phyloP scores from a whole-genome alignment of 2,113 vertebrate species.

The Dipodomys stephensi region DNA sequence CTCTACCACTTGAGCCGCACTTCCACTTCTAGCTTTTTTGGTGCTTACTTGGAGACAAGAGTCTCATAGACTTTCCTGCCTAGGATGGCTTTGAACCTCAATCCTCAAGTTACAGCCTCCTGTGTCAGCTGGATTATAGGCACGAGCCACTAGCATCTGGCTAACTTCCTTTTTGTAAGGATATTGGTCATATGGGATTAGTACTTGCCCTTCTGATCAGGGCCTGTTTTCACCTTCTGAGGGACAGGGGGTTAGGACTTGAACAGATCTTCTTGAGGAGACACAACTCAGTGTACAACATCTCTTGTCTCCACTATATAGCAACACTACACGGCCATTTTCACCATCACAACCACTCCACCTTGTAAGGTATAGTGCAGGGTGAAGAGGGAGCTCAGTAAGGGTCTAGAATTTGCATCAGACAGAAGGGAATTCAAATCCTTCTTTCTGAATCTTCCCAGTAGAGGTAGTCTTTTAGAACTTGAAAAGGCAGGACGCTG shows the following conservation, averaged over 20 bases:
- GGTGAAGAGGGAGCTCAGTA: too few species aligned
- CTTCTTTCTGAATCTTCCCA: background rate
- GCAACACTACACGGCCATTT: background rate
- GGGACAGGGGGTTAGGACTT: background rate
- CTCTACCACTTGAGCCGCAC: too few species aligned
- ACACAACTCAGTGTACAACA: background rate
- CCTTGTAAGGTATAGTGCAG: background rate
- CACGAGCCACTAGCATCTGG: too few species aligned
- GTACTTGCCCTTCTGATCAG: background rate
- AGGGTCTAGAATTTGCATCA: background rate
- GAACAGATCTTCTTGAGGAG: background rate
- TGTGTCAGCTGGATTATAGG: too few species aligned
- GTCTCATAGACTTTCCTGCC: too few species aligned
- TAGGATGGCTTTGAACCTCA: too few species aligned
- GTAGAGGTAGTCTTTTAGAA: too few species aligned
- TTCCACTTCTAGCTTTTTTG: too few species aligned
- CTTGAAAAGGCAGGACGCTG: too few species aligned
- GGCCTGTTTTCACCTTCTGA: background rate
- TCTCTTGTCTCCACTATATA: background rate
- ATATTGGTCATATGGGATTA: background rate
- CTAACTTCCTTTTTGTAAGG: background rate
- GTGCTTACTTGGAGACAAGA: too few species aligned
- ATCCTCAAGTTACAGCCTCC: too few species aligned
- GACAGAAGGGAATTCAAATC: background rate
- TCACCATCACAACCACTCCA: background rate